Base-by-base conservation (phyloP, 1,140 invertebrate genomes). In the Calephelis nemesis region DNA sequence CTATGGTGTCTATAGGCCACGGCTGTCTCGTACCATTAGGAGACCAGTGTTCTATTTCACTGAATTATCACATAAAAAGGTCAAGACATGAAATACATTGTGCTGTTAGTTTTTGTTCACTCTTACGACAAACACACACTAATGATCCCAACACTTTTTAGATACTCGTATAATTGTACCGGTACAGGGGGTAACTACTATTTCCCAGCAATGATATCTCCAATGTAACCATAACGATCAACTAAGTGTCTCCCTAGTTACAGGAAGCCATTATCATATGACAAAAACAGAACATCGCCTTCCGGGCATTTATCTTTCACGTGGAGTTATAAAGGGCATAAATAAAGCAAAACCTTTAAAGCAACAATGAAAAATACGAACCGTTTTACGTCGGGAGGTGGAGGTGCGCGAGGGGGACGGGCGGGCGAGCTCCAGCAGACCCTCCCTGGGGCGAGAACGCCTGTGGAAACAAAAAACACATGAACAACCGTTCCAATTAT, bases 341-440 rank as follows among this genome's bases (percentile, higher is more conserved):
- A 88, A 88, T 87, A 91, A 91, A 91, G 81, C 83, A 89, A 89
- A 89, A 89, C 87, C 85, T 89, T 87, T 88, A 87, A 82, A 90
- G 86, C 82, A 89, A 88, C 88, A 89, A 89, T 88, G 88, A 90
- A 89, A 90, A 89, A 90, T 90, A 90, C 88, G 85, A 86, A 90
- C 86, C 86, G 85, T 85, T 88, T 90, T 85, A 80, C 74, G 83
- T 81, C 54, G 83, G 78, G 81, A 52, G 77, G 74, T 68, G 70
- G 74, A 69, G 74, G 69, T 73, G 71, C 47, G 74, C 71, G 47
- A 71, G 68, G 75, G 48, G 77, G 78, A 60, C 39, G 72, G 76
- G 71, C 66, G 69, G 72, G 75, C 70, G 58, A 68, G 67, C 69
- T 74, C 69, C 82, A 85, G 87, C 85, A 89, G 83, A 84, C 84